Base-by-base conservation (phyloP, 1,140 invertebrate species). In the Eciton burchellii region DNA sequence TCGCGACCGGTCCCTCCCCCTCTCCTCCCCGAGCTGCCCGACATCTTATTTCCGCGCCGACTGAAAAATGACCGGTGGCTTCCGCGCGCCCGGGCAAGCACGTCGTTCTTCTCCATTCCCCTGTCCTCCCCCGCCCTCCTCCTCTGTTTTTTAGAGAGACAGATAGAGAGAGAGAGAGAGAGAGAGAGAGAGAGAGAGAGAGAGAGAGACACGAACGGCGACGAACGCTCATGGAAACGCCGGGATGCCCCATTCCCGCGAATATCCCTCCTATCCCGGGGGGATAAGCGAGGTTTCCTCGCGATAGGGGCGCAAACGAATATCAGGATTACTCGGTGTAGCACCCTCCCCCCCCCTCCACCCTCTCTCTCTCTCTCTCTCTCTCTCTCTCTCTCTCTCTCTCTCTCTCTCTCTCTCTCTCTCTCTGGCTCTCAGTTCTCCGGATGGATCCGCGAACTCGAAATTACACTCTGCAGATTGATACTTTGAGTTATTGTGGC, bases 41-140 rank as follows among this genome's bases (percentile, higher is more conserved):
- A 83, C 82, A 76, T 83, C 82, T 81, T 81, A 84, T 84, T 84
- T 81, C 83, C 68, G 83, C 49, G 65, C 59, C 83, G 83, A 73
- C 68, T 84, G 77, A 84, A 84, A 82, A 84, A 84, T 82, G 83
- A 82, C 77, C 68, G 24, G 54, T 56, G 45, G 19, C 77, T 84
- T 81, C 76, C 82, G 65, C 16, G 43, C 49, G 45, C 24, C 57
- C 35, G 26, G 21, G 47, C 26, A 8, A n/a, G 0, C 43, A 19
- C n/a, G 35, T 26, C 43, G 19, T 66, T 74, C 52, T 57, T 73
- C 71, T 52, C 45, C 6, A n/a, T 35, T 35, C 35, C 6, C 6
- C 6, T 35, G 6, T 6, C 35, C 35, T 35, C n/a, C n/a, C n/a
- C n/a, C n/a, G n/a, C n/a, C n/a, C n/a, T n/a, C n/a, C n/a, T n/a